Evolutionary conservation across 2,113 vertebrate species (phyloP).

Genomic region (Circaetus cinerascens): DNA sequence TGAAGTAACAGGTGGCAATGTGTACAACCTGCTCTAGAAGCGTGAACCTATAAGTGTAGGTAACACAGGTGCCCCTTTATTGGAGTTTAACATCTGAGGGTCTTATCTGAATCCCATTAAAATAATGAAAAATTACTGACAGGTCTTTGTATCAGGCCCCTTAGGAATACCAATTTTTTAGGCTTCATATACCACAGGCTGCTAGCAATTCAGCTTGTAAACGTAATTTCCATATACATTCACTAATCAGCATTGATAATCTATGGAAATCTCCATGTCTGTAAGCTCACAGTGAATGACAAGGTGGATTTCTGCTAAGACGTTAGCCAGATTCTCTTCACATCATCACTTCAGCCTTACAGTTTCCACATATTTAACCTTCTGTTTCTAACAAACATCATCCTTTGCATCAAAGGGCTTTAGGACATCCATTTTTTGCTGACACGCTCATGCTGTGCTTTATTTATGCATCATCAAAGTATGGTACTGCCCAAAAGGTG

Average conservation of each 20-base stretch:
- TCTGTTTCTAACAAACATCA: slow-evolving; percentile 29
- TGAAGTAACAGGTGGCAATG: background rate
- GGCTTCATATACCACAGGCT: background rate
- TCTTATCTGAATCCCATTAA: background rate
- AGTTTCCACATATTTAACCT: slow-evolving; percentile 40
- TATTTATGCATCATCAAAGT: slow-evolving; percentile 62
- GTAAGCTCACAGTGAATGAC: background rate
- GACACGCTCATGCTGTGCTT: background rate
- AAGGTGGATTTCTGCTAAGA: background rate
- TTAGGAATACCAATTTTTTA: background rate
- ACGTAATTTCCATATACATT: background rate
- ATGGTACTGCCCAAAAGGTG: slow-evolving; percentile 44
- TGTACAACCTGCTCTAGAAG: background rate
- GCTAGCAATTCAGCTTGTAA: background rate
- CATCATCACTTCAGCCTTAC: background rate
- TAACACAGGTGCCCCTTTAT: background rate
- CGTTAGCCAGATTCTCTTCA: background rate
- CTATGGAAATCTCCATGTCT: background rate
- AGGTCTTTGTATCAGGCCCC: background rate
- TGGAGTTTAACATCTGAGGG: background rate
- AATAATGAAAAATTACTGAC: background rate
- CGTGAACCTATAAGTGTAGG: background rate
- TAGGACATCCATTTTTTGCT: slow-evolving; percentile 35
- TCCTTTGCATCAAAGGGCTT: slow-evolving; percentile 25
- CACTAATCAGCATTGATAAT: background rate